A percentile compares a stretch with the other conserved stretches of the same genome.
These are phyloP conservation scores for Pantherophis guttatus DNA, from an alignment of 2,113 vertebrate species.

Conservation along the genomic window DNA sequence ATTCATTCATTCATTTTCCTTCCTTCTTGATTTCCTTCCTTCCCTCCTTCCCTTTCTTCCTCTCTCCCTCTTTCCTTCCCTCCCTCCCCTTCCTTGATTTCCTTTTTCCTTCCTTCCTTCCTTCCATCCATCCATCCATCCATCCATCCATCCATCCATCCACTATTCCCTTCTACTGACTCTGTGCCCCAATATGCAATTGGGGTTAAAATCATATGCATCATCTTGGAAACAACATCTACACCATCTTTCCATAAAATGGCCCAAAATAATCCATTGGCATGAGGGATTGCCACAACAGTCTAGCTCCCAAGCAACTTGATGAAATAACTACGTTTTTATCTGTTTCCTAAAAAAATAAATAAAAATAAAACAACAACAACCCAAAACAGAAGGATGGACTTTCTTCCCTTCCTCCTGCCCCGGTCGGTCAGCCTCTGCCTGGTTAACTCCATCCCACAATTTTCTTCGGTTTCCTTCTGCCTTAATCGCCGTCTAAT, in stretches of 20 bases:
- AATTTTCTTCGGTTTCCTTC: neutral
- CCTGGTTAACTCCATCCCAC: neutral
- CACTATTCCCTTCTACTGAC: neutral
- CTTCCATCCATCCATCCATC: too few species aligned
- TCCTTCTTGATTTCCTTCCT: too few species aligned
- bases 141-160: neutral
- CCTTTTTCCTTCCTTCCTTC: too few species aligned
- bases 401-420: neutral
- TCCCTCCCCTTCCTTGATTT: too few species aligned
- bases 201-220: neutral
- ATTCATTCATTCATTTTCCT: too few species aligned
- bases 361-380: too few species aligned
- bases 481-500: neutral
- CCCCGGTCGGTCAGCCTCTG: neutral
- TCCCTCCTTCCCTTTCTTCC: too few species aligned
- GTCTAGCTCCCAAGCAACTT: neutral
- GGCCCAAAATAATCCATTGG: neutral
- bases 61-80: too few species aligned
- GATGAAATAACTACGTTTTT: neutral
- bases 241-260: neutral
- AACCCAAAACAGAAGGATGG: neutral
- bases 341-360: neutral
- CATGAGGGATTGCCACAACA: neutral
- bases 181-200: neutral
- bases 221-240: neutral